Base-by-base conservation (phyloP, 1,140 invertebrate species). In the Zaprionus nigranus region DNA sequence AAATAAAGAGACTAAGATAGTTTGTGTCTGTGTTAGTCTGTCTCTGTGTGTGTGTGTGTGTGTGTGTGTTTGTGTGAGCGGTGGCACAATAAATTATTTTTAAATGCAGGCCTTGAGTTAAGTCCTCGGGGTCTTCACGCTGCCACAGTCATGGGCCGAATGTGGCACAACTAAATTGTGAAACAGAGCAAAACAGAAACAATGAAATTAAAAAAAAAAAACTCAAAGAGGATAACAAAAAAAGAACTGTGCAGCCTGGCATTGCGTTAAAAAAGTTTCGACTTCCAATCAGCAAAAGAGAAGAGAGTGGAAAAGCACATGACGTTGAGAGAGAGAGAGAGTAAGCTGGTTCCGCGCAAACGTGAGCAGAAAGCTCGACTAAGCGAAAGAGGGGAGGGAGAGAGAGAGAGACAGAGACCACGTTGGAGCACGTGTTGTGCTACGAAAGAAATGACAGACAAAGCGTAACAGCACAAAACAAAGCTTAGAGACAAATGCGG, bases 251-350 rank as follows among this genome's bases (percentile, higher is more conserved):
- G 36, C 22, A 75, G 49, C 38, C 22, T 30, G n/a, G 36, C 49
- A 5, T 12, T 46, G 13, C 28, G 34, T 76, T 74, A 61, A 60
- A 58, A 62, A 54, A 56, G 56, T 17, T 68, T 49, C 17, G 20
- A 56, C 46, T 86, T 87, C 83, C 83, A 86, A 75, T 87, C 83
- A 86, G 83, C 84, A 53, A 60, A 64, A 78, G 67, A 79, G 66
- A 36, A n/a, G 40, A 53, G 65, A 38, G 22, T 6, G 17, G 26
- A 43, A 43, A n/a, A 43, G 38, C 38, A 40, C 13, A 40, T 40
- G 28, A 26, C 9, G 30, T 11, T 34, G 30, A 43, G 68, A 51
- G 34, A 26, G 20, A 20, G 24, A 20, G 24, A 62, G 34, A 43
- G 9, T 38, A 36, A 53, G 3, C 5, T 7, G 17, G 2, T 22